Conservation (phyloP, 2,888 invertebrate genomes). For the Amphipoea lucens region DNA sequence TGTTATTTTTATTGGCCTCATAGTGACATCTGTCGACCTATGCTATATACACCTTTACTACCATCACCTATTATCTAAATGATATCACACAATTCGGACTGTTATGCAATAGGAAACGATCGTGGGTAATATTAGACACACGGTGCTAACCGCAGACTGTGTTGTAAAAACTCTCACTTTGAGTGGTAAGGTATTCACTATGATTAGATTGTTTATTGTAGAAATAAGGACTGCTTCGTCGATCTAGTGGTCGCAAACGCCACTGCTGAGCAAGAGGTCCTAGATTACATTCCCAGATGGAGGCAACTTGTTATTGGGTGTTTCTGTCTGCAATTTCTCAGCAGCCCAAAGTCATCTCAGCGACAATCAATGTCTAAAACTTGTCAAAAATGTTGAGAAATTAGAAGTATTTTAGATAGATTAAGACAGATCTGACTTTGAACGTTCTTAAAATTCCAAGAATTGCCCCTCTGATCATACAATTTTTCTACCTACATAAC, state of each 20-base stretch:
- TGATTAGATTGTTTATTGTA: not conserved
- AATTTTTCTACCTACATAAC: too few relatives aligned
- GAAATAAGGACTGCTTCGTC: not conserved
- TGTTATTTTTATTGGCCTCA: not conserved
- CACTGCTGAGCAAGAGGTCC: not conserved
- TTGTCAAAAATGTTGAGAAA: too few relatives aligned
- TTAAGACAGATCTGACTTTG: too few relatives aligned
- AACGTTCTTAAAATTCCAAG: too few relatives aligned
- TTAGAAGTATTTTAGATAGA: too few relatives aligned
- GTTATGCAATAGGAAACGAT: conserved; percentile 28
- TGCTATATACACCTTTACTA: not conserved
- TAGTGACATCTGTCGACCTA: too few relatives aligned
- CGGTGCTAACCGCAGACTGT: conserved; percentile 37
- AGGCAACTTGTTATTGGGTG: not conserved
- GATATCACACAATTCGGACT: conserved; percentile 6
- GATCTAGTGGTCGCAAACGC: too few relatives aligned
- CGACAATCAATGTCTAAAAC: too few relatives aligned
- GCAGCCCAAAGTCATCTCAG: too few relatives aligned
- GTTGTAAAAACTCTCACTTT: conserved; percentile 42
- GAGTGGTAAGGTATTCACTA: not conserved
- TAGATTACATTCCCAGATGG: not conserved
- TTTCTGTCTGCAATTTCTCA: not conserved
- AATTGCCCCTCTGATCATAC: too few relatives aligned
- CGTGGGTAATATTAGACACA: conserved; percentile 23
- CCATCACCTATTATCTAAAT: not conserved